A percentile compares a stretch with the other conserved stretches of the same genome.
Evolutionary conservation across 2,888 invertebrate genomes (phyloP).

Genomic region (Tetramorium bicarinatum): DNA sequence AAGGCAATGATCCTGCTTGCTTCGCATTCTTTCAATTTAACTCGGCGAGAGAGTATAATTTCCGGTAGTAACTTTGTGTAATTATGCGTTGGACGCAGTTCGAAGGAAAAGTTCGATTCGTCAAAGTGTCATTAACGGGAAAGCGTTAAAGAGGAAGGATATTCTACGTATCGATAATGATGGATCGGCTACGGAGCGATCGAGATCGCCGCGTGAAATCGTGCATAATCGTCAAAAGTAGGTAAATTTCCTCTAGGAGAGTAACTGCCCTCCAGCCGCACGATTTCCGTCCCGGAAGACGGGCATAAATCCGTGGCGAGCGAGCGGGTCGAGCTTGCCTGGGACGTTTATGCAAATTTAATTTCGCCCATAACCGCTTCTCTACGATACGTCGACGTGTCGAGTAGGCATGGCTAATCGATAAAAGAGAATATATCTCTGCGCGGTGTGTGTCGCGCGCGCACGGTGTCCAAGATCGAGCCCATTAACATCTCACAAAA

Average conservation of each 20-base stretch:
- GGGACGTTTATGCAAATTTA: conserved; percentile 53
- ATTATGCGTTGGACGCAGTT: not conserved
- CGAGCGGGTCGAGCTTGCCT: conserved; percentile 7
- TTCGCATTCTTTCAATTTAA: conserved; percentile 1
- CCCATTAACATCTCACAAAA: conserved; percentile 54
- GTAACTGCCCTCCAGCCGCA: not conserved
- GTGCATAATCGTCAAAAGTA: conserved; percentile 35
- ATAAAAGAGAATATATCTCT: conserved; percentile 30
- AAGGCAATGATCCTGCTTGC: not conserved
- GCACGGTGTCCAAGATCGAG: conserved; percentile 12
- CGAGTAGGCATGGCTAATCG: conserved; percentile 48
- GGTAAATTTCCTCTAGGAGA: conserved; percentile 33
- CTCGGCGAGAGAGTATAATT: not conserved
- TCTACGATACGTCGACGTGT: conserved; percentile 38
- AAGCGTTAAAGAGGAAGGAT: conserved; percentile 14
- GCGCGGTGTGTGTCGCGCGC: not conserved
- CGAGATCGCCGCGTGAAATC: conserved; percentile 32
- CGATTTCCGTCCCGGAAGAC: conserved; percentile 46
- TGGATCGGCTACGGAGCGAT: conserved; percentile 7
- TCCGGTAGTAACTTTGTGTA: conserved; percentile 19
- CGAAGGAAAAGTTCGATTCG: not conserved
- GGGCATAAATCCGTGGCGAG: conserved; percentile 39
- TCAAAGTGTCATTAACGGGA: conserved; percentile 19
- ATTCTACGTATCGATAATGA: conserved; percentile 24
- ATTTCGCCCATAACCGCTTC: conserved; percentile 49